phyloP scores from a whole-genome alignment of 2,888 invertebrate genomes.

The Camponotus fellah region DNA sequence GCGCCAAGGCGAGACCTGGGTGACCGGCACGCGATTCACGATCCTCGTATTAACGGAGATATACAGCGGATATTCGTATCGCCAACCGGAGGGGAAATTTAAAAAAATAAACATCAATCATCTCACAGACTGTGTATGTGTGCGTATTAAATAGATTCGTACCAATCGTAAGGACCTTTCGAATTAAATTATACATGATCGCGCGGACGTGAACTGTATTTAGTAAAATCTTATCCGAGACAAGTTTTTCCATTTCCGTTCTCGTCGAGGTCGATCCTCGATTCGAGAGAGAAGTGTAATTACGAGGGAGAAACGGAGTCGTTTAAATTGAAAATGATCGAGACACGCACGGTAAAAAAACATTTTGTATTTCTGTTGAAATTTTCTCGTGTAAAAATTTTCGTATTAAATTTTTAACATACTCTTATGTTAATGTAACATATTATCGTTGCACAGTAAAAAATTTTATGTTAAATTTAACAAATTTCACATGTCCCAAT shows the following conservation, averaged over 20 bases:
- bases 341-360: too few relatives aligned
- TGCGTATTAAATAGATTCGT: not conserved
- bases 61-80: slow-evolving; percentile 25
- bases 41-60: slow-evolving; percentile 35
- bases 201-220: not conserved
- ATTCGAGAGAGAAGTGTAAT: not conserved
- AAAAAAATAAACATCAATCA: not conserved
- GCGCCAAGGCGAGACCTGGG: slow-evolving; percentile 32
- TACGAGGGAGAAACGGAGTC: not conserved
- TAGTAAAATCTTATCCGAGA: not conserved
- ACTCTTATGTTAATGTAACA: too few relatives aligned
- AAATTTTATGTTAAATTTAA: too few relatives aligned
- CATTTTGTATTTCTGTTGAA: too few relatives aligned
- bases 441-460: too few relatives aligned
- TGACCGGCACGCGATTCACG: slow-evolving; percentile 43
- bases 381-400: too few relatives aligned
- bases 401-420: too few relatives aligned
- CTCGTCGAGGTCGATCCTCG: not conserved
- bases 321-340: not conserved
- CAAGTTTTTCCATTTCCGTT: not conserved
- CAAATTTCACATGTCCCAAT: too few relatives aligned
- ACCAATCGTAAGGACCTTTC: not conserved
- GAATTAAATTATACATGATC: not conserved
- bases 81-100: not conserved
- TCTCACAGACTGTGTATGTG: slow-evolving; percentile 3